Evolutionary conservation across 2,888 invertebrate species (phyloP).

Genomic region (Empis stercorea): DNA sequence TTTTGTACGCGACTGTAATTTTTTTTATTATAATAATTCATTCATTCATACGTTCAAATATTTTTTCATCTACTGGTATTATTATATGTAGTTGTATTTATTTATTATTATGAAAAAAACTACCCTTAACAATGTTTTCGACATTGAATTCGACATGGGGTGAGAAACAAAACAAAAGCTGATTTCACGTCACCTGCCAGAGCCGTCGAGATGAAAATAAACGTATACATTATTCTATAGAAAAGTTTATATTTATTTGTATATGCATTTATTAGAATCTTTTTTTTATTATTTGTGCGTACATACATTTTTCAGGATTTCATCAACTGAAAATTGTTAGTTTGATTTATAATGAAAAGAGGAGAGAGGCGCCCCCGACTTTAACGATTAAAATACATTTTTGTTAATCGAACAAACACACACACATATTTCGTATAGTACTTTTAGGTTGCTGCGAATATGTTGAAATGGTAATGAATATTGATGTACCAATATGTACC

Average conservation of each 20-base stretch:
- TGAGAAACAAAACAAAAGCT: constrained; percentile 32
- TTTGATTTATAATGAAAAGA: neutral
- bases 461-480: too few species aligned
- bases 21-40: too few species aligned
- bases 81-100: too few species aligned
- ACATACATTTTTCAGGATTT: neutral
- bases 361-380: constrained; percentile 7
- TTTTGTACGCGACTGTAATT: neutral
- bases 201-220: neutral
- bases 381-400: neutral
- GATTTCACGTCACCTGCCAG: constrained; percentile 38
- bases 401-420: too few species aligned
- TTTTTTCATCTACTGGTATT: too few species aligned
- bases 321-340: neutral
- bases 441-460: too few species aligned
- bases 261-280: neutral
- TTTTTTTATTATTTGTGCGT: neutral
- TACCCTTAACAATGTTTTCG: constrained; percentile 17
- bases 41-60: too few species aligned
- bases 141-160: constrained; percentile 30
- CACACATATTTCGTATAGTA: too few species aligned
- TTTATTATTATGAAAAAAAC: neutral
- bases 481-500: too few species aligned
- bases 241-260: neutral
- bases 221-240: neutral